phyloP scores from a whole-genome alignment of 2,888 invertebrate genomes.

The Hoplodrina ambigua region DNA sequence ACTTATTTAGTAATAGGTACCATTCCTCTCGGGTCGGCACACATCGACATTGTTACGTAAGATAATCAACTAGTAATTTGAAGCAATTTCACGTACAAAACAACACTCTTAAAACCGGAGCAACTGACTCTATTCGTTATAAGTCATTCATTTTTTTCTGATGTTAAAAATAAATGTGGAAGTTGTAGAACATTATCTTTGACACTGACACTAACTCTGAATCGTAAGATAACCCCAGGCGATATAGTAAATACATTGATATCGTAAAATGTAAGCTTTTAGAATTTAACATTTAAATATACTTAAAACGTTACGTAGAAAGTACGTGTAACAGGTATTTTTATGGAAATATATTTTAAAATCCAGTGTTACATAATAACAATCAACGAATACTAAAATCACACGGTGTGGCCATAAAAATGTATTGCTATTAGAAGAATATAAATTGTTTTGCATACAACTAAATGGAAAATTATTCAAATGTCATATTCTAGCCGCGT shows the following conservation, averaged over 20 bases:
- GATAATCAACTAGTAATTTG: constrained; percentile 65
- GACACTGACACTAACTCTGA: constrained; percentile 49
- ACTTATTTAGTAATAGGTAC: constrained; percentile 43
- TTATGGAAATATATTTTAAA: constrained; percentile 48
- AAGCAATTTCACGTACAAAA: constrained; percentile 64
- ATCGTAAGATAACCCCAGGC: constrained; percentile 57
- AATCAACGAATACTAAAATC: constrained; percentile 47
- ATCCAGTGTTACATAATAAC: constrained; percentile 56
- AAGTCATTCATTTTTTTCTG: constrained; percentile 26
- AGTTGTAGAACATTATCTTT: constrained; percentile 52
- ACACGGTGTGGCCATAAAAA: constrained; percentile 37
- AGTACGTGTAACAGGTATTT: constrained; percentile 62
- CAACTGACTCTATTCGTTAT: constrained; percentile 45
- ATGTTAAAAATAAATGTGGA: constrained; percentile 28
- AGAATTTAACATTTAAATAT: constrained; percentile 32
- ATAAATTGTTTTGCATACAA: constrained; percentile 35
- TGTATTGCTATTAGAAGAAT: constrained; percentile 39
- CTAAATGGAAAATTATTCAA: constrained; percentile 57
- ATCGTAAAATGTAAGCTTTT: constrained; percentile 45
- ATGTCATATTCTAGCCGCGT: constrained; percentile 51
- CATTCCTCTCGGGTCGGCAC: constrained; percentile 33
- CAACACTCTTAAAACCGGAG: constrained; percentile 48
- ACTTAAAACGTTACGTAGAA: constrained; percentile 55
- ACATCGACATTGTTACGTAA: constrained; percentile 52
- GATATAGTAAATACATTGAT: constrained; percentile 35